Conservation (phyloP, 2,888 invertebrate species). For the Himalopsyche tibetana region DNA sequence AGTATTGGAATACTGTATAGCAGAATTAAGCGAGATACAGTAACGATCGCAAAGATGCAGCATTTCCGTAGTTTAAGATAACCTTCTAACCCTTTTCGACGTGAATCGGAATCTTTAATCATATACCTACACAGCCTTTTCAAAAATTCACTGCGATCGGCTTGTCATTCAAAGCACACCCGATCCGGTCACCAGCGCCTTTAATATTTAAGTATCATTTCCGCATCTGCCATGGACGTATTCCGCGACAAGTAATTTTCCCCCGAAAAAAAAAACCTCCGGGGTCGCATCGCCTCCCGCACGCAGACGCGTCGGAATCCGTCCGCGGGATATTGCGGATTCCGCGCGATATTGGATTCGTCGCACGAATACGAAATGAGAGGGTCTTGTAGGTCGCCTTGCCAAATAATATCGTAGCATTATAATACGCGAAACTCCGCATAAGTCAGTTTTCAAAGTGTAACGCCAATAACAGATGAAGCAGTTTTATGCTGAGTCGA, state of each 20-base stretch:
- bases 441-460: no score
- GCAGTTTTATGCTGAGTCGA: no score
- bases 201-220: constrained; percentile 50
- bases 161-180: constrained; percentile 21
- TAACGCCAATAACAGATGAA: no score
- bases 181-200: constrained; percentile 40
- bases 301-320: constrained; percentile 56
- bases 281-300: neutral
- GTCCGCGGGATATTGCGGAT: constrained; percentile 54
- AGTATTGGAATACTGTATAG: no score
- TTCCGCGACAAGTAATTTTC: constrained; percentile 34
- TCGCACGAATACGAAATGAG: constrained; percentile 63
- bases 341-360: constrained; percentile 65
- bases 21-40: no score
- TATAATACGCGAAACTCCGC: neutral
- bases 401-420: constrained; percentile 22
- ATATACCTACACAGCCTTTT: no score
- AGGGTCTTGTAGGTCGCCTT: neutral
- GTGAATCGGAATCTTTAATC: no score
- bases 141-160: neutral
- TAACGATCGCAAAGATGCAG: no score
- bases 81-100: no score
- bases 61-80: no score
- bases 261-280: constrained; percentile 27
- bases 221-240: constrained; percentile 32